Percentiles rank a stretch among this genome's conserved stretches.
Evolutionary conservation across 2,113 vertebrate genomes (phyloP).

Genomic region (Natator depressus): DNA sequence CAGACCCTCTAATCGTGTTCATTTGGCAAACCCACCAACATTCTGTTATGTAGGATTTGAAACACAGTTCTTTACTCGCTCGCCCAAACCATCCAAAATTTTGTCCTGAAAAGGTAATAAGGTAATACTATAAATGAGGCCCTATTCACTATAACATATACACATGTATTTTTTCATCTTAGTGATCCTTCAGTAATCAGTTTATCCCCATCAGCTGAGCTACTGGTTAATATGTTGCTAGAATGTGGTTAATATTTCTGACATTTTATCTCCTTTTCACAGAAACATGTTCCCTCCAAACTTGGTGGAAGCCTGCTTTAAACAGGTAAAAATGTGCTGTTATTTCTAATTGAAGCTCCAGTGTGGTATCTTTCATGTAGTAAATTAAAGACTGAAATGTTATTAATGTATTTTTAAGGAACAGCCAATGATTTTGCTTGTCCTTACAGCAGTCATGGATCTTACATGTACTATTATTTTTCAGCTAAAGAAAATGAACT

Average conservation of each 20-base stretch:
- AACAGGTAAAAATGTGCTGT: constrained; percentile 86
- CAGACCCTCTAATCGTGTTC: not conserved
- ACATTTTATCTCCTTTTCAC: constrained; percentile 71
- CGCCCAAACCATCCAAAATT: not conserved
- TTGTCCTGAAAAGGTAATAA: not conserved
- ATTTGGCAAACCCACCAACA: not conserved
- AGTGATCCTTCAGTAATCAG: constrained; percentile 4
- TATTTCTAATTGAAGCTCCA: not conserved
- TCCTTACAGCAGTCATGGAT: not conserved
- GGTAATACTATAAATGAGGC: not conserved
- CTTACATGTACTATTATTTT: rapidly evolving
- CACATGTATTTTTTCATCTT: not conserved
- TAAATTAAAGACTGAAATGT: not conserved
- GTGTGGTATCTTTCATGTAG: not conserved
- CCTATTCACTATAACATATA: not conserved
- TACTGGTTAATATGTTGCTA: not conserved
- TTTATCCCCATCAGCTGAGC: not conserved
- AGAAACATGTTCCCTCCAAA: constrained; percentile 99
- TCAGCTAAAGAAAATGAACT: not conserved
- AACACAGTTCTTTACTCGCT: not conserved
- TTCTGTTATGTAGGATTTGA: not conserved
- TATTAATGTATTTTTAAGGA: not conserved
- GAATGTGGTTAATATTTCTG: not conserved
- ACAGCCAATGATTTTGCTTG: rapidly evolving
- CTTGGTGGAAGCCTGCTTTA: constrained; percentile 96